A percentile compares a stretch with the other conserved stretches of the same genome.
These are phyloP conservation scores for Germaria angustata DNA, from an alignment of 2,888 invertebrate genomes.

Conservation along the genomic window DNA sequence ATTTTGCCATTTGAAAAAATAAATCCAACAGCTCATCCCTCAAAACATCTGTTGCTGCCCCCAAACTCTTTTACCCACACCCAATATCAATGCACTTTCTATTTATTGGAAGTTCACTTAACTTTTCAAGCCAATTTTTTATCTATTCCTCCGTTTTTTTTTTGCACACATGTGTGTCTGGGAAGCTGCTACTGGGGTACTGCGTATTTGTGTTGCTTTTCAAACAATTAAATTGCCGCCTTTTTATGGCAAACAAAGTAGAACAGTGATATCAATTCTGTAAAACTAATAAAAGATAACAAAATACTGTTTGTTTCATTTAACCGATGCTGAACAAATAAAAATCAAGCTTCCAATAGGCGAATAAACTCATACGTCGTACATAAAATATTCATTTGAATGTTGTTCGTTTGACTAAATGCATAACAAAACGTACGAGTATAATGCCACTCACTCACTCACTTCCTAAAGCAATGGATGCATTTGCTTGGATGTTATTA, in stretches of 20 bases:
- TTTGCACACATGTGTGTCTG: constrained; percentile 38
- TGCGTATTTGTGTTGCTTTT: constrained; percentile 19
- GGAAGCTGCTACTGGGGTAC: constrained; percentile 42
- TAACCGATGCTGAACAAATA: constrained; percentile 40
- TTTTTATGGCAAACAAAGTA: constrained; percentile 49
- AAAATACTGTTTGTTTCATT: constrained; percentile 49
- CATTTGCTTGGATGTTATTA: constrained; percentile 1
- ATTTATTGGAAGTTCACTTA: constrained; percentile 11
- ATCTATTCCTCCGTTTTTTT: constrained; percentile 5
- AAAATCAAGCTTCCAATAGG: constrained; percentile 4
- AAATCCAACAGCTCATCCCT: no score
- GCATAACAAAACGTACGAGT: background rate
- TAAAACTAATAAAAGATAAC: constrained; percentile 36
- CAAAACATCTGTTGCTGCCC: background rate
- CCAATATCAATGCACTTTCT: background rate
- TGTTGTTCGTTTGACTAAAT: constrained; percentile 29
- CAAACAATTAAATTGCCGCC: constrained; percentile 48
- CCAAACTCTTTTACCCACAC: no score
- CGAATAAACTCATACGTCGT: background rate
- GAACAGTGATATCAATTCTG: constrained; percentile 54
- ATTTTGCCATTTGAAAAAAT: no score
- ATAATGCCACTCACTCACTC: background rate
- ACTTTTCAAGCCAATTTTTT: constrained; percentile 29
- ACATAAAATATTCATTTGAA: constrained; percentile 23
- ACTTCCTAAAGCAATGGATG: background rate